phyloP scores from a whole-genome alignment of 2,113 vertebrate species.

The Strix uralensis region DNA sequence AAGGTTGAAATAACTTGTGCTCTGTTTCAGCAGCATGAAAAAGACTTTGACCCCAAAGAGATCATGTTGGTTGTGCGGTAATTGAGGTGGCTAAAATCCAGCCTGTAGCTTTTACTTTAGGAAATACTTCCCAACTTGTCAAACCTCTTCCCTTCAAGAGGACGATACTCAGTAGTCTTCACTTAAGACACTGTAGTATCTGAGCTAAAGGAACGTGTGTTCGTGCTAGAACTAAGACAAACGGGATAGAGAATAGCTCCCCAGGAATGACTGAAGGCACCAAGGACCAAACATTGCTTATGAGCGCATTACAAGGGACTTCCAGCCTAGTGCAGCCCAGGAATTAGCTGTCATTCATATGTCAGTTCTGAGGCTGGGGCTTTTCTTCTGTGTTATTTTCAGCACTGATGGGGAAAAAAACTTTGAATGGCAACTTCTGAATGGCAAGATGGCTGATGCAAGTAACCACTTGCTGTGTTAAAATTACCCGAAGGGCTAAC shows the following conservation, averaged over 20 bases:
- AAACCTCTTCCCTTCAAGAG: not conserved
- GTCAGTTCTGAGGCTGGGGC: slow-evolving; percentile 27
- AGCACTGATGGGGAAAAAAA: not conserved
- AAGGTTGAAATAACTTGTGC: not conserved
- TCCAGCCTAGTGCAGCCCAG: slow-evolving; percentile 24
- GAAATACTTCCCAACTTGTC: not conserved
- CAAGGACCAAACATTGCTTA: not conserved
- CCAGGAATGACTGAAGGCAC: not conserved
- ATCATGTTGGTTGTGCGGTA: not conserved
- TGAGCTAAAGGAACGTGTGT: not conserved
- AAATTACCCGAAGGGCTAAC: not conserved
- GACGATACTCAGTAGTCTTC: not conserved
- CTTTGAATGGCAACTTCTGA: not conserved
- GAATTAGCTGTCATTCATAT: not conserved
- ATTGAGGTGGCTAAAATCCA: not conserved
- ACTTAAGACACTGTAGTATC: not conserved
- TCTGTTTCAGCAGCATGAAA: not conserved
- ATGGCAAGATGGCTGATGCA: not conserved
- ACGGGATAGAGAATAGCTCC: not conserved
- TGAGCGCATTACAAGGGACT: not conserved
- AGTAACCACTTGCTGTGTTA: not conserved
- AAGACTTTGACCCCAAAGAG: not conserved
- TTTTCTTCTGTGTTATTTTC: slow-evolving; percentile 40
- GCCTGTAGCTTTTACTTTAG: not conserved
- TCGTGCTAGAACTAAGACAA: not conserved